phyloP scores from a whole-genome alignment of 2,888 invertebrate species.

The Calliopum simillimum region DNA sequence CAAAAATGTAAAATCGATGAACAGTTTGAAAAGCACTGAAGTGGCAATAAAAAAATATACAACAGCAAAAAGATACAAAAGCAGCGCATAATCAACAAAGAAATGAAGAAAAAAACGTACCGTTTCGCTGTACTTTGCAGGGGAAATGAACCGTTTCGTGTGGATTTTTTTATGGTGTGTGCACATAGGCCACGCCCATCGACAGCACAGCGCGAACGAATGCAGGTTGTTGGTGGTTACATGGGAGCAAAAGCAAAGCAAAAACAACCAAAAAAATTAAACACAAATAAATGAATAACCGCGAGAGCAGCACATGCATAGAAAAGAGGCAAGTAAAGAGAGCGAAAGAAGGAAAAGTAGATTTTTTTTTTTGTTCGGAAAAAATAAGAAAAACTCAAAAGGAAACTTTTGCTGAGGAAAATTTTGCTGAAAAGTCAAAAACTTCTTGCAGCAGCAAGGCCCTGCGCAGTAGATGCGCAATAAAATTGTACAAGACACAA shows the following conservation, averaged over 20 bases:
- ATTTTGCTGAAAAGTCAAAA: background rate
- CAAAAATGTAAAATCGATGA: slow-evolving; percentile 39
- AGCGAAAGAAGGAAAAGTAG: slow-evolving; percentile 11
- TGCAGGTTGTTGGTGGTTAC: slow-evolving; percentile 9
- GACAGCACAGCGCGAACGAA: background rate
- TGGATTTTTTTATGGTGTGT: background rate
- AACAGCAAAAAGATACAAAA: too few relatives aligned
- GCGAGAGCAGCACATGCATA: background rate
- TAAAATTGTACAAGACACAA: background rate
- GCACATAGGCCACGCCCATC: slow-evolving; percentile 22
- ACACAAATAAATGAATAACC: too few relatives aligned
- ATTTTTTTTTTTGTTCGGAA: background rate
- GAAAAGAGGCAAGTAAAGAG: background rate
- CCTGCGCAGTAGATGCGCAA: slow-evolving; percentile 16
- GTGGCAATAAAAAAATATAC: slow-evolving; percentile 22
- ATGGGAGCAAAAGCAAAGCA: too few relatives aligned
- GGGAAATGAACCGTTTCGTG: slow-evolving; percentile 22
- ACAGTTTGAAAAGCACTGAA: slow-evolving; percentile 44
- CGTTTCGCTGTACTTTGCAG: slow-evolving; percentile 29
- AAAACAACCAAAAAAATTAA: too few relatives aligned
- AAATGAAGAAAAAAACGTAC: slow-evolving; percentile 23
- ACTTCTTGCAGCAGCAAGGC: slow-evolving; percentile 4
- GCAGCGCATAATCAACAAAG: background rate
- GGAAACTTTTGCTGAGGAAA: slow-evolving; percentile 7
- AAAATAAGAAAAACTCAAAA: background rate